A percentile compares a stretch with the other conserved stretches of the same genome.
phyloP scores from a whole-genome alignment of 1,140 invertebrate species.

The Sesamia nonagrioides region DNA sequence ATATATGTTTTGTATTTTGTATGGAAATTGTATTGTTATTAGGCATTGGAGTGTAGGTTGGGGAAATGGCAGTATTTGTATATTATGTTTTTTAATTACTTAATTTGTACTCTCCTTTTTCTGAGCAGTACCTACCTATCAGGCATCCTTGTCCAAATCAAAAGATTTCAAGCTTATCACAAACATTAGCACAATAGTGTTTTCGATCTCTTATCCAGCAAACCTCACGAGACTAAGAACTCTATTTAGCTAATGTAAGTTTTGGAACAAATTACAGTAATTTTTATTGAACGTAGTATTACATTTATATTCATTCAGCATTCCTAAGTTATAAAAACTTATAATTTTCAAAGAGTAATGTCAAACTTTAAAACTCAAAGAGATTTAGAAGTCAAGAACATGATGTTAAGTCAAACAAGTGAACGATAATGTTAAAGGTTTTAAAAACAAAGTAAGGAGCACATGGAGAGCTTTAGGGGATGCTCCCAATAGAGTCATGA shows the following conservation, averaged over 20 bases:
- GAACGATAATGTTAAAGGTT: slow-evolving; percentile 48
- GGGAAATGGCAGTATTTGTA: no score
- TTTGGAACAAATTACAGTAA: background rate
- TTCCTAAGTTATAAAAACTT: background rate
- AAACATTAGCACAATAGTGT: background rate
- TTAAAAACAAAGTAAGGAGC: slow-evolving; percentile 52
- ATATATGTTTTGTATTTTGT: slow-evolving; percentile 3
- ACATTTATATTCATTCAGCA: background rate
- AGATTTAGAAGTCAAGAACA: slow-evolving; percentile 16
- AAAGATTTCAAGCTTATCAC: background rate
- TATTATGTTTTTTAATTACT: no score
- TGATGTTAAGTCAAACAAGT: slow-evolving; percentile 44
- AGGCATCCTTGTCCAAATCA: background rate
- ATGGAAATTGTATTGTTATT: background rate
- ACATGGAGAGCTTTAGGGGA: slow-evolving; percentile 51
- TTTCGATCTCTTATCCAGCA: background rate
- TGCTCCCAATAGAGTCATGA: slow-evolving; percentile 40
- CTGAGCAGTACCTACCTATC: no score
- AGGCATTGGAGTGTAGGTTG: background rate
- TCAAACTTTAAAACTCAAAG: background rate
- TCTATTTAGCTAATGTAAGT: background rate
- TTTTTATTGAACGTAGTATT: background rate
- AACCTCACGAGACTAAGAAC: background rate
- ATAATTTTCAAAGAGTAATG: no score
- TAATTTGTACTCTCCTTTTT: no score